Percentiles rank a stretch among this genome's conserved stretches.
Evolutionary conservation across 2,888 invertebrate species (phyloP).

Genomic region (Chrysolina oricalcia): DNA sequence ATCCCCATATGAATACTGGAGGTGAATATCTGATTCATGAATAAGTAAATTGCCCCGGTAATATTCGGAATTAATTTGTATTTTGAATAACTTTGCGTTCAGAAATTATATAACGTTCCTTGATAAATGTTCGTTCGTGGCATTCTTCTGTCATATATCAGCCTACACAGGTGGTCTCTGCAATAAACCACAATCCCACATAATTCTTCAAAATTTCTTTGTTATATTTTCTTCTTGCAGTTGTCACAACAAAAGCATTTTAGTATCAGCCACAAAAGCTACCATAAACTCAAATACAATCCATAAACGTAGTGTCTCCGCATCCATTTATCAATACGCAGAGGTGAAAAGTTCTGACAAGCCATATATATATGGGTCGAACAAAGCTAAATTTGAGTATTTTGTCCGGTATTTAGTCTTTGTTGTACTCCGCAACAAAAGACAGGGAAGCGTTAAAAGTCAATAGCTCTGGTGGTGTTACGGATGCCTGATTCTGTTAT

Average conservation of each 20-base stretch:
- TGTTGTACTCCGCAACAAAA: slow-evolving; percentile 60
- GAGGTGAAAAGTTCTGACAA: slow-evolving; percentile 56
- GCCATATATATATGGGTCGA: slow-evolving; percentile 63
- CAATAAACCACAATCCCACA: slow-evolving; percentile 42
- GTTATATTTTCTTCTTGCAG: slow-evolving; percentile 46
- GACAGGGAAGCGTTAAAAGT: slow-evolving; percentile 61
- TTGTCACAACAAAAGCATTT: slow-evolving; percentile 58
- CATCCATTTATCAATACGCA: slow-evolving; percentile 36
- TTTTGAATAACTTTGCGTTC: not conserved
- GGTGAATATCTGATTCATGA: no score
- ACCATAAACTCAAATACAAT: slow-evolving; percentile 43
- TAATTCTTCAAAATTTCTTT: slow-evolving; percentile 45
- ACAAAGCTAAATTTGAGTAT: slow-evolving; percentile 64
- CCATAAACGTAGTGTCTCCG: slow-evolving; percentile 35
- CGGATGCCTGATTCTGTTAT: slow-evolving; percentile 56
- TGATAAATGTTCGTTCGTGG: not conserved
- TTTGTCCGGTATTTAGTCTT: slow-evolving; percentile 63
- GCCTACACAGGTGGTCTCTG: slow-evolving; percentile 46
- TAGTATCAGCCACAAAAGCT: slow-evolving; percentile 47
- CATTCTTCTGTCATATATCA: slow-evolving; percentile 19
- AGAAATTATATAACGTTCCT: not conserved
- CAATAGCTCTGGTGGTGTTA: slow-evolving; percentile 61
- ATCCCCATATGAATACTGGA: no score
- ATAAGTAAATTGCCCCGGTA: no score
- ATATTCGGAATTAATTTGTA: no score